Percentiles rank a stretch among this genome's conserved stretches.
phyloP scores from a whole-genome alignment of 2,888 invertebrate genomes.

The Thelaira solivaga region DNA sequence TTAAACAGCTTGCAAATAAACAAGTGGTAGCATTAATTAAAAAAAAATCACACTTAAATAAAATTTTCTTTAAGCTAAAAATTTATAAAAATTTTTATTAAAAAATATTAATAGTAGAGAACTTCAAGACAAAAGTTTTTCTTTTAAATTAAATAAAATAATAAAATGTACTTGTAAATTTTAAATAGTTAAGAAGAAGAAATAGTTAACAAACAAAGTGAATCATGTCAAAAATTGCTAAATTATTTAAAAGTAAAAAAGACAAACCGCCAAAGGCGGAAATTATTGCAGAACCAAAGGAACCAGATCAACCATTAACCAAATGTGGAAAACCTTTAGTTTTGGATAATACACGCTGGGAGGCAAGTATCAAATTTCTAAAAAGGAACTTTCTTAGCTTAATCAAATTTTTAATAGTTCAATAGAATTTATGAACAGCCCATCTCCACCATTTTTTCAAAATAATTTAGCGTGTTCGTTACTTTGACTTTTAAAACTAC shows the following conservation, averaged over 20 bases:
- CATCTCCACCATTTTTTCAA: too few species aligned
- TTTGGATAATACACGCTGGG: slow-evolving; percentile 75
- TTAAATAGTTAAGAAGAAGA: neutral
- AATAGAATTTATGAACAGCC: too few species aligned
- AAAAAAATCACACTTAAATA: neutral
- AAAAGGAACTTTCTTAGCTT: neutral
- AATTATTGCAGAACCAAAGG: slow-evolving; percentile 72
- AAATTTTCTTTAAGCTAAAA: neutral
- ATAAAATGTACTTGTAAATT: neutral
- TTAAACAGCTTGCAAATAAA: slow-evolving; percentile 41
- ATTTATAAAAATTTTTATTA: neutral
- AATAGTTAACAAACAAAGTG: neutral
- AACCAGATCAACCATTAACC: slow-evolving; percentile 68
- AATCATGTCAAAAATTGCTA: slow-evolving; percentile 68
- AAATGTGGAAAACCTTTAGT: slow-evolving; percentile 74
- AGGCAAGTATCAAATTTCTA: slow-evolving; percentile 72
- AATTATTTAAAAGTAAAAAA: slow-evolving; percentile 71
- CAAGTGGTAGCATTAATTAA: slow-evolving; percentile 18
- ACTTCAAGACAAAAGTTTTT: too few species aligned
- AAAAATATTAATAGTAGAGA: too few species aligned
- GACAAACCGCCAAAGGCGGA: slow-evolving; percentile 74
- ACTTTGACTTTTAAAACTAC: too few species aligned
- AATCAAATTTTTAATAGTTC: too few species aligned
- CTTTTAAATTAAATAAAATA: neutral
- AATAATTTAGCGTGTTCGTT: too few species aligned